Evolutionary conservation across 1,140 invertebrate genomes (phyloP).

Genomic region (Ceratoteleas bidentatus): DNA sequence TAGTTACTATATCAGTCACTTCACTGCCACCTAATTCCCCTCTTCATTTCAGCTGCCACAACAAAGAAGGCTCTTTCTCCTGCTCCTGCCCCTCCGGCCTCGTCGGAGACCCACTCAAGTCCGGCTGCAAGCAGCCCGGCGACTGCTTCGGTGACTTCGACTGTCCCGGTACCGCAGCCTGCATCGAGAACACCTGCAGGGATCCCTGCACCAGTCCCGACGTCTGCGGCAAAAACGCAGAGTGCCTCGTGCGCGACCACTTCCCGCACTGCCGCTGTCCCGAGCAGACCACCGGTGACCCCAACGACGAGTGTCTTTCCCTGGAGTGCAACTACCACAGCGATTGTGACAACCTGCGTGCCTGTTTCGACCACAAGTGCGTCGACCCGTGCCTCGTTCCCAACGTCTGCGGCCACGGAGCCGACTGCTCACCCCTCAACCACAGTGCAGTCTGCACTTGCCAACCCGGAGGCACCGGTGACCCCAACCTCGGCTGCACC

Average conservation of each 20-base stretch:
- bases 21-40: background rate
- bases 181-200: slow-evolving; percentile 88
- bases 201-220: slow-evolving; percentile 88
- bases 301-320: slow-evolving; percentile 85
- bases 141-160: slow-evolving; percentile 91
- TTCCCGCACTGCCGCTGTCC: slow-evolving; percentile 88
- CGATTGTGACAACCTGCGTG: slow-evolving; percentile 87
- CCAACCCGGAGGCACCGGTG: slow-evolving; percentile 90
- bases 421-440: slow-evolving; percentile 86
- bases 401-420: slow-evolving; percentile 91
- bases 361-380: slow-evolving; percentile 91
- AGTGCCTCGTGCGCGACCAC: slow-evolving; percentile 86
- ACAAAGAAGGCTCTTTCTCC: slow-evolving; percentile 87
- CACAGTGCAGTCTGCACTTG: slow-evolving; percentile 91
- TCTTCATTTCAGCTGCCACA: slow-evolving; percentile 84
- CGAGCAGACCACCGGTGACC: slow-evolving; percentile 88
- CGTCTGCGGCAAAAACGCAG: slow-evolving; percentile 88
- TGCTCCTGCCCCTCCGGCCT: slow-evolving; percentile 90
- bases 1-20: slow-evolving; percentile 2
- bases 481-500: slow-evolving; percentile 91
- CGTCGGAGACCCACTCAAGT: slow-evolving; percentile 87
- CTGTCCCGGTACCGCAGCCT: slow-evolving; percentile 89
- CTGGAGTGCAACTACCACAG: slow-evolving; percentile 90
- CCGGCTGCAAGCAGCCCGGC: slow-evolving; percentile 88
- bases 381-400: slow-evolving; percentile 89